Evolutionary conservation across 2,113 vertebrate genomes (phyloP).

Genomic region (Onychorhynchus coronatus): DNA sequence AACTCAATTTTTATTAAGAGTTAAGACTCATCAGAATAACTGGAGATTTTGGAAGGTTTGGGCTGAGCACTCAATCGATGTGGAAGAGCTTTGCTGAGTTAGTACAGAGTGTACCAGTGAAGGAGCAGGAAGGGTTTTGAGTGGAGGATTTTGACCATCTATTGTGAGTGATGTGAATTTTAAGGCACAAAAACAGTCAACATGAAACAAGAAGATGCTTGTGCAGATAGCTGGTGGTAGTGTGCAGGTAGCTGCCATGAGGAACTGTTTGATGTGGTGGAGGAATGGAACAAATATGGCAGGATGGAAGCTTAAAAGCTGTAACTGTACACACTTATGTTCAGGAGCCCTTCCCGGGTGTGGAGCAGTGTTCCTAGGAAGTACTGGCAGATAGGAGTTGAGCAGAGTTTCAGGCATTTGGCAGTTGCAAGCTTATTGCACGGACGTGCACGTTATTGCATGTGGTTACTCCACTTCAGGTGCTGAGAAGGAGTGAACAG

Average conservation of each 20-base stretch:
- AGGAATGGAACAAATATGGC: background rate
- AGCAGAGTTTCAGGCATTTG: background rate
- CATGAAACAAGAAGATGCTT: background rate
- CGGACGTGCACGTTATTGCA: accelerated
- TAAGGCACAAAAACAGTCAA: background rate
- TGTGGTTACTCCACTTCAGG: background rate
- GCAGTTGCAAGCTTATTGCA: background rate
- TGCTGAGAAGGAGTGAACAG: background rate
- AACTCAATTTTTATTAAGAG: background rate
- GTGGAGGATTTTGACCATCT: background rate
- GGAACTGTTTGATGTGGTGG: background rate
- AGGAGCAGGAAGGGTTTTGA: background rate
- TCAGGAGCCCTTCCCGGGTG: background rate
- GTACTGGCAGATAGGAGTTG: background rate
- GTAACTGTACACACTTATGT: background rate
- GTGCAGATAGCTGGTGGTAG: background rate
- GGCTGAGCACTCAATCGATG: background rate
- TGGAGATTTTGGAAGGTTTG: background rate
- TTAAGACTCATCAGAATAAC: background rate
- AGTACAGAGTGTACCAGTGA: background rate
- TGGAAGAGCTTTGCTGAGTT: background rate
- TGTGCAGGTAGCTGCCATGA: background rate
- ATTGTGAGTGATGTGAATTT: background rate
- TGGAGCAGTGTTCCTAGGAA: background rate
- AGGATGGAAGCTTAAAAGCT: background rate